Conservation (phyloP, 2,113 vertebrate species). For the Donacobius atricapilla region DNA sequence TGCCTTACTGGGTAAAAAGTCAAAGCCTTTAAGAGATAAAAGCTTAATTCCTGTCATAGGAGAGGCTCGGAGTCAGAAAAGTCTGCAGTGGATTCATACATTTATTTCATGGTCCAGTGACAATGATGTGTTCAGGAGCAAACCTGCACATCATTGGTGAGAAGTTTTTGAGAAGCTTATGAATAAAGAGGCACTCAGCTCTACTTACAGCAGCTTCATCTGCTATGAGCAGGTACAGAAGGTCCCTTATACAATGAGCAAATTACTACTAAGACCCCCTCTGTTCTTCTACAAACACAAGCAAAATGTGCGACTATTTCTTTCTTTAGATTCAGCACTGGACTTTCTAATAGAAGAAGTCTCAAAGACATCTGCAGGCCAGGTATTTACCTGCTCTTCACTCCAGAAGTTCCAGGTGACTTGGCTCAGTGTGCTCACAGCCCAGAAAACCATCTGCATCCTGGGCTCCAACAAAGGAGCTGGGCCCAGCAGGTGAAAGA, state of each 20-base stretch:
- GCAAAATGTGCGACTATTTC: accelerated
- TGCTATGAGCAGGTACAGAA: background rate
- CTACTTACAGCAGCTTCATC: background rate
- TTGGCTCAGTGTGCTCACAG: background rate
- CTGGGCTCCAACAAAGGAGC: background rate
- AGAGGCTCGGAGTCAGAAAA: background rate
- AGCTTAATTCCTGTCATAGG: background rate
- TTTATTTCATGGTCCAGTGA: background rate
- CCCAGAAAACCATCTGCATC: background rate
- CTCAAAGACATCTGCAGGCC: background rate
- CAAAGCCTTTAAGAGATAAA: background rate
- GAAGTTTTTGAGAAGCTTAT: background rate
- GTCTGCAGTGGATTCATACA: background rate
- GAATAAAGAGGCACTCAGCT: background rate
- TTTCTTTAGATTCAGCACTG: background rate
- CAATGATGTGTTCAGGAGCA: background rate
- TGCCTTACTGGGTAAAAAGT: background rate
- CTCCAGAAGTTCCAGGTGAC: background rate
- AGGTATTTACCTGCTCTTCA: background rate
- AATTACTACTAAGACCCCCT: background rate
- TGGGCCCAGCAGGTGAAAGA: background rate
- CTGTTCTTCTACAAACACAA: background rate
- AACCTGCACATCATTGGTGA: background rate
- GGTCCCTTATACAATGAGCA: accelerated
- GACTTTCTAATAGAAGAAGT: background rate